phyloP scores from a whole-genome alignment of 2,797 vertebrate genomes.

The Garrulus glandarius region DNA sequence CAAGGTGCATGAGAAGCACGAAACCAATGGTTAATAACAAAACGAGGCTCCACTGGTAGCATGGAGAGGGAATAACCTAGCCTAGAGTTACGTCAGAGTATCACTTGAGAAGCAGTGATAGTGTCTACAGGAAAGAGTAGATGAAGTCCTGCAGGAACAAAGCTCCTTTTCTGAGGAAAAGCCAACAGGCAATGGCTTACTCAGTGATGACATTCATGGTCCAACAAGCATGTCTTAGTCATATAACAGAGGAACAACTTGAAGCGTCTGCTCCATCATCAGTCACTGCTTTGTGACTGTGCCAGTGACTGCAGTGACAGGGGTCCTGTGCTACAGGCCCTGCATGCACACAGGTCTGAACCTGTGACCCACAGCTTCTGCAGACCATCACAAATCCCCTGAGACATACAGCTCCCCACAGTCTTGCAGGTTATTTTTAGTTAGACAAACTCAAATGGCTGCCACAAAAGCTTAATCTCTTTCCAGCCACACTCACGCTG shows the following conservation, averaged over 20 bases:
- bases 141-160: background rate
- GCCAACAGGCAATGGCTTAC: background rate
- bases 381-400: background rate
- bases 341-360: background rate
- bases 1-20: rapidly evolving
- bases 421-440: constrained; percentile 27
- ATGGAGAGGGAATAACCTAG: background rate
- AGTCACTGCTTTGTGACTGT: background rate
- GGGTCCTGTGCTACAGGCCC: background rate
- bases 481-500: constrained; percentile 33
- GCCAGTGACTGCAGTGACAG: background rate
- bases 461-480: constrained; percentile 56
- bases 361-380: background rate
- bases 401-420: background rate
- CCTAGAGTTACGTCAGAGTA: background rate
- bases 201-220: background rate
- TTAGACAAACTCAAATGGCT: constrained; percentile 36
- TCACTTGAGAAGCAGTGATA: background rate
- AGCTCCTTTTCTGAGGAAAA: background rate
- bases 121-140: background rate
- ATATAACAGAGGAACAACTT: background rate
- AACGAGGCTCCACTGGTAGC: background rate
- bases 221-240: background rate
- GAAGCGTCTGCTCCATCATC: background rate
- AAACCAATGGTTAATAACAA: background rate